These are phyloP conservation scores for Calcarius lapponicus DNA, from an alignment of 2,797 vertebrate genomes.

Conservation along the genomic window DNA sequence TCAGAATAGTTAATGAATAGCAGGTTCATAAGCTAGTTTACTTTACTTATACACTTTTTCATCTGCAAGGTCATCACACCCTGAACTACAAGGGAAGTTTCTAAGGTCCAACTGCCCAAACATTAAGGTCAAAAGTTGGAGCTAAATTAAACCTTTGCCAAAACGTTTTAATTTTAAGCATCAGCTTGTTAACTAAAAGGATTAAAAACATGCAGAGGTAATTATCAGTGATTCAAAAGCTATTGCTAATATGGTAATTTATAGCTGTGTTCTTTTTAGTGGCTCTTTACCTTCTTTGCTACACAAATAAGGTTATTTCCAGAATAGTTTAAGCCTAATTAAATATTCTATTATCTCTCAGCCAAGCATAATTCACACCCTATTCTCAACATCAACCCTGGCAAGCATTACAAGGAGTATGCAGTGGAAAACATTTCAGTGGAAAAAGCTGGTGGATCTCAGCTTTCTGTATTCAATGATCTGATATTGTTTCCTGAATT, in stretches of 20 bases:
- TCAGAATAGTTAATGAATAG: neutral
- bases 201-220: neutral
- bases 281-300: slow-evolving; percentile 3
- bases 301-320: slow-evolving; percentile 30
- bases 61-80: neutral
- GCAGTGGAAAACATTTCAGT: neutral
- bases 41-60: neutral
- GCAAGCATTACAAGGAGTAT: neutral
- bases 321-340: neutral
- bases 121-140: neutral
- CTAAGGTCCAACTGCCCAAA: neutral
- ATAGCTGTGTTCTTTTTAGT: neutral
- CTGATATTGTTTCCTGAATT: neutral
- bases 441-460: neutral
- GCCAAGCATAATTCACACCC: neutral
- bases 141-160: neutral
- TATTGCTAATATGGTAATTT: neutral
- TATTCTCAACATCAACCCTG: neutral
- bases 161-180: neutral
- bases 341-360: slow-evolving; percentile 1
- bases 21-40: neutral
- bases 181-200: neutral
- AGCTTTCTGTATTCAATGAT: neutral
- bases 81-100: neutral
- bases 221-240: slow-evolving; percentile 10